Evolutionary conservation across 2,797 vertebrate genomes (phyloP), one percentile per base, ranked within the genome.

Genomic region (Acipenser ruthenus): DNA sequence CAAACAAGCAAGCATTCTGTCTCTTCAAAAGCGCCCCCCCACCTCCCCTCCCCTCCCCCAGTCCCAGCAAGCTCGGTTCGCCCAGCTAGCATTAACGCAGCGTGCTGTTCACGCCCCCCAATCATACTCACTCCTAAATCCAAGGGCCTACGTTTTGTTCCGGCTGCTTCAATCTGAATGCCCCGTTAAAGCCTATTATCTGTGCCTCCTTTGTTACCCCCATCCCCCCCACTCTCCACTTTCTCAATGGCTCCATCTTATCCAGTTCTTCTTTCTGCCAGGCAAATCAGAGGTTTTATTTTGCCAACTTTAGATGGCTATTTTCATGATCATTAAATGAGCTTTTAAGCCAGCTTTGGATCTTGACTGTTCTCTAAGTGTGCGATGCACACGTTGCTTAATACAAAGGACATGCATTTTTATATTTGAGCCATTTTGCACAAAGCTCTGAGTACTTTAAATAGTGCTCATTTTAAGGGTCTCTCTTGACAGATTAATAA

Each of bases 161-260:
- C 9, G 23, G 67, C 65, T 70, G 73, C 73, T 77, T 77, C 74
- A 80, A 79, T 79, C 72, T 74, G 75, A 80, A 80, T 80, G 73
- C 77, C 78, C 76, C 76, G 80, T 78, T 82, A 80, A 80, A 79
- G 78, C 78, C 76, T 80, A 78, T 82, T 82, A 79, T 79, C 75
- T 78, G 76, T 50, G 76, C 69, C 78, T 73, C 64, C 73, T 78
- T 70, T 70, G 71, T 78, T 70, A 68, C 69, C 62, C 71, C 62
- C 66, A 71, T 65, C 65, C 72, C 67, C 72, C 62, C 65, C 12
- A 63, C 63, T 60, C 62, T n/a, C 62, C 6, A 15, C 69, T 59
- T 58, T 55, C 65, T 60, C 62, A 69, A 62, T 66, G 67, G 10
- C 10, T 65, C 60, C 58, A 53, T 53, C 56, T 66, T 23, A 73